Base-by-base conservation (phyloP, 1,140 invertebrate species). In the Scaptomyza hsui region DNA sequence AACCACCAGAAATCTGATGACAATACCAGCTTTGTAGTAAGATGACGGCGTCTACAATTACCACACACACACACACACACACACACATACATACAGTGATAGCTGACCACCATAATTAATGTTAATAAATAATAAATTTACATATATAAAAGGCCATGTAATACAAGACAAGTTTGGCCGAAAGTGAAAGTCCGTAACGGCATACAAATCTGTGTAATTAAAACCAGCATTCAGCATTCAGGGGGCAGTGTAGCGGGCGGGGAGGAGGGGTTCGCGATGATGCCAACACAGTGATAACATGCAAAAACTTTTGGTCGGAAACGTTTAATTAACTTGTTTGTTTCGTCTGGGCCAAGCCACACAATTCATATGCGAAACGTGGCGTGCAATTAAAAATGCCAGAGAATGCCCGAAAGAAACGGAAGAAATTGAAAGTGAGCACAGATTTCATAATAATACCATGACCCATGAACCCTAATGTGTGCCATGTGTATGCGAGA, bases 61-160 rank as follows among this genome's bases (percentile, higher is more conserved):
- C 44, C 55, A 65, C 64, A 55, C 62, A 52, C 63, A 41, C 63
- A 55, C 52, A 57, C 63, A 55, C 61, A 51, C 63, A 41, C 63
- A 55, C 52, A 57, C 55, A 65, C 53, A 55, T 56, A 52, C 63
- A 42, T 56, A 56, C 52, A 61, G 0, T 4, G 10, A 37, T 2
- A 7, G 32, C 49, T 75, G 74, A 68, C 69, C 81, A 75, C 82
- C 82, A 85, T 85, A 85, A 85, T 85, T 88, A 88, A 88, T 85
- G 81, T 67, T 85, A 85, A 85, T 85, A 85, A 85, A 85, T 85
- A 85, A 85, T 85, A 85, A 85, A 85, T 85, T 85, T 85, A 86
- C 81, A 85, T 85, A 85, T 64, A 86, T 64, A 72, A 77, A 48
- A 67, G 55, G 48, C 19, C 53, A 67, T 78, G 79, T 72, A 76